Conservation (phyloP, 1,140 invertebrate genomes). For the Leptinotarsa lineolata region DNA sequence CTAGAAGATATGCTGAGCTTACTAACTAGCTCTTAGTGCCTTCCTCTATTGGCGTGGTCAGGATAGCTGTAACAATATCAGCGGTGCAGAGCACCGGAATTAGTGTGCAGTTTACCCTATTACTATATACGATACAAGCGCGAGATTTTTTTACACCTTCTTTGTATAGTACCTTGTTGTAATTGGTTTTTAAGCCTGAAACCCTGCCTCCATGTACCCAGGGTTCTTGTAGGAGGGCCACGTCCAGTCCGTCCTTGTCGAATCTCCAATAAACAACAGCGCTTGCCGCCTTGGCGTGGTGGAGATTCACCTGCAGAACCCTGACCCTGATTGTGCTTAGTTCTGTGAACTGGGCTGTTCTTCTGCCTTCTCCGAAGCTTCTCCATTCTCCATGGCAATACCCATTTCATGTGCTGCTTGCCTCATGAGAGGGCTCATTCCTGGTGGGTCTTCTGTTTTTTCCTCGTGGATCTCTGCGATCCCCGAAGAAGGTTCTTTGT, state of each 20-base stretch:
- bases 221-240: no score
- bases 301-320: neutral
- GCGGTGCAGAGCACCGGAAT: constrained; percentile 12
- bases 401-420: neutral
- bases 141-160: neutral
- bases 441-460: neutral
- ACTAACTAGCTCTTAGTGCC: neutral
- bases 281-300: neutral
- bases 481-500: neutral
- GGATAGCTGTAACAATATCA: constrained; percentile 3
- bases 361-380: neutral
- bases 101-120: constrained; percentile 4
- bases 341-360: no score
- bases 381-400: neutral
- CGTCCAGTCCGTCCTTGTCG: constrained; percentile 12
- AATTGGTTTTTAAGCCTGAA: no score
- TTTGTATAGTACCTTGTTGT: no score
- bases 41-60: neutral
- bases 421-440: neutral
- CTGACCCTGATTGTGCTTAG: no score
- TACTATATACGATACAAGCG: neutral
- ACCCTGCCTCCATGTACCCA: no score
- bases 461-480: neutral
- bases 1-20: neutral
- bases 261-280: neutral